Base-by-base conservation (phyloP, 2,113 vertebrate species). In the Campylomormyrus numenius region DNA sequence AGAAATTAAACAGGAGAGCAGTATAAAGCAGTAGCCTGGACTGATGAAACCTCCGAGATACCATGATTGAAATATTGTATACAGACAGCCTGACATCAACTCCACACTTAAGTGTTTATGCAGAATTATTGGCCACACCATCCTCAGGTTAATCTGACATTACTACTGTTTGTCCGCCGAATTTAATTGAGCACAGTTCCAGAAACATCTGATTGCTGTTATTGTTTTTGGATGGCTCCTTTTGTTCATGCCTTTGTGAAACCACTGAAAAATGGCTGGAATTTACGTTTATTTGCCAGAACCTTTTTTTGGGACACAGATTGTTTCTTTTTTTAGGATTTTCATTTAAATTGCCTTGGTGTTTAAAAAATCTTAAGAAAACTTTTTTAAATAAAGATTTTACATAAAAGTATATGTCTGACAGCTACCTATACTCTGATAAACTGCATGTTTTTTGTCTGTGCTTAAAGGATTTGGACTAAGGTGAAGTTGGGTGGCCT, bases 401-500 rank as follows among this genome's bases (percentile, higher is more conserved):
- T 7, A 42, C 35, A 19, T 35, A 19, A 17, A 80, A 80, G 19
- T 42, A 42, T 42, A 80, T 80, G 62, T 70, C n/a, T 31, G 27
- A 70, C 27, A 13, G 46, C 45, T 88, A 46, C 66, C n/a, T 74
- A 66, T 66, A 35, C 42, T 88, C 46, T 88, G 21, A 74, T 77
- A 15, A 66, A 19, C 66, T 77, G 27, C 48, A 52, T 77, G 70
- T 89, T 89, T 88, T 89, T 80, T 93, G 91, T 87, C 45, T 92
- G 84, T 87, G 70, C 90, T 92, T 93, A 93, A 92, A 92, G 91
- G 91, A 87, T 52, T 27, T 70, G 39, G 89, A 58, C 92, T 17
- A 86, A 83, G 90, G 88, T 86, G 45, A 50, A 13, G 90, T 74
- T 90, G 89, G 62, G 66, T 85, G 62, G 88, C 85, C 50, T 53